Percentiles rank a stretch among this genome's conserved stretches.
These are phyloP conservation scores for Xenops minutus DNA, from an alignment of 2,797 vertebrate species.

Conservation along the genomic window DNA sequence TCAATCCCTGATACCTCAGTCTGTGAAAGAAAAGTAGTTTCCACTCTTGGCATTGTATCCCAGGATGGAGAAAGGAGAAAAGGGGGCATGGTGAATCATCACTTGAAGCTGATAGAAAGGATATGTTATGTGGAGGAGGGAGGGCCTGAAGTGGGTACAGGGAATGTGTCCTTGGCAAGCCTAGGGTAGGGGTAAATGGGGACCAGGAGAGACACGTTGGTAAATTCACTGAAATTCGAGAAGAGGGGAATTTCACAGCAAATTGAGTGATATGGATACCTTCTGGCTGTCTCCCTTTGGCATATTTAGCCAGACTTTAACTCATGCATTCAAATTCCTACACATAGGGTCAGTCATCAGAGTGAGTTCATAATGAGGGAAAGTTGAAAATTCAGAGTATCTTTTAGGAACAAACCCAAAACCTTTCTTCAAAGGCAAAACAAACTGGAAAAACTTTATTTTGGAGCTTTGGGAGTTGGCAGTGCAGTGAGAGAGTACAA, in stretches of 20 bases:
- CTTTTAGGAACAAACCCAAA: neutral
- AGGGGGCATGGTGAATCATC: fast-evolving
- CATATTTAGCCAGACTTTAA: neutral
- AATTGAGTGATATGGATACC: neutral
- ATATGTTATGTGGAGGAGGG: neutral
- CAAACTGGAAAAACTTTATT: neutral
- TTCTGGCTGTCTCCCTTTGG: neutral
- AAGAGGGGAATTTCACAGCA: neutral
- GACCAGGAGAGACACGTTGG: neutral
- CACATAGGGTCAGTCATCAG: neutral
- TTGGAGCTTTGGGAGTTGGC: neutral
- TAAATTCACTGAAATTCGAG: neutral
- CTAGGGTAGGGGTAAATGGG: neutral
- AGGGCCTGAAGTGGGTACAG: neutral
- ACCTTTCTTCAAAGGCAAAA: neutral
- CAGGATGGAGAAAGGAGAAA: neutral
- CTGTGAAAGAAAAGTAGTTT: neutral
- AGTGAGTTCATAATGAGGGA: neutral
- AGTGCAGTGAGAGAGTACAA: neutral
- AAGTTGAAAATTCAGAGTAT: neutral
- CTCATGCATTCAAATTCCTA: neutral
- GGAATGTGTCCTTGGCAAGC: neutral
- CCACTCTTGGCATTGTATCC: neutral
- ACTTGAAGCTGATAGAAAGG: neutral
- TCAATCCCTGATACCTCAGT: neutral